phyloP scores from a whole-genome alignment of 1,140 invertebrate species.

The Asobara japonica region DNA sequence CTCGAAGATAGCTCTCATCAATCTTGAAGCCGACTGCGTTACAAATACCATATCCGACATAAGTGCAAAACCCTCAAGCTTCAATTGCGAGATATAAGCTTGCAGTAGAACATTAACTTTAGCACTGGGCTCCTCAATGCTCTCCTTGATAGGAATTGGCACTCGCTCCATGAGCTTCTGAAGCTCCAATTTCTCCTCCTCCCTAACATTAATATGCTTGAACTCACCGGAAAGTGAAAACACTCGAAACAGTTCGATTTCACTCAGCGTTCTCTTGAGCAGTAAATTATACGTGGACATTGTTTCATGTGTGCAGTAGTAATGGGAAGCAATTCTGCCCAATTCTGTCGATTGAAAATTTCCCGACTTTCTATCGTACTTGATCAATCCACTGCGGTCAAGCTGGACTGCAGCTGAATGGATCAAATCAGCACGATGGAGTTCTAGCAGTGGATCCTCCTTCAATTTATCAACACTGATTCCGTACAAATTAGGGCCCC shows the following conservation, averaged over 20 bases:
- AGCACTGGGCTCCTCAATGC: conserved; percentile 97
- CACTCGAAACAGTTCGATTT: conserved; percentile 98
- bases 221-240: conserved; percentile 98
- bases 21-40: conserved; percentile 94
- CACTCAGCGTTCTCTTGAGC: conserved; percentile 94
- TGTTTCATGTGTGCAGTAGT: conserved; percentile 97
- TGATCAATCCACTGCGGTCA: conserved; percentile 91
- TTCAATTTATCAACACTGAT: conserved; percentile 83
- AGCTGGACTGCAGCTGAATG: conserved; percentile 94
- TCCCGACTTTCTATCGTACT: conserved; percentile 96
- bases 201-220: conserved; percentile 90
- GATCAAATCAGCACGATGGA: conserved; percentile 93
- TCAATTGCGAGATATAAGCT: conserved; percentile 98
- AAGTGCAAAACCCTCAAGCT: conserved; percentile 97
- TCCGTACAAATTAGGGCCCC: conserved; percentile 89
- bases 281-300: conserved; percentile 97
- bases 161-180: conserved; percentile 97
- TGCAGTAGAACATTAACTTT: conserved; percentile 97
- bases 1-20: conserved; percentile 98
- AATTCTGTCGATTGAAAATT: conserved; percentile 93
- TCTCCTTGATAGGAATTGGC: conserved; percentile 99
- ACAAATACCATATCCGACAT: conserved; percentile 99
- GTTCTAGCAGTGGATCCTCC: conserved; percentile 86
- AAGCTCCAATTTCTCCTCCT: conserved; percentile 98
- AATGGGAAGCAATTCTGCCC: conserved; percentile 97